Conservation (phyloP, 2,888 invertebrate species). For the Pammene fasciana region DNA sequence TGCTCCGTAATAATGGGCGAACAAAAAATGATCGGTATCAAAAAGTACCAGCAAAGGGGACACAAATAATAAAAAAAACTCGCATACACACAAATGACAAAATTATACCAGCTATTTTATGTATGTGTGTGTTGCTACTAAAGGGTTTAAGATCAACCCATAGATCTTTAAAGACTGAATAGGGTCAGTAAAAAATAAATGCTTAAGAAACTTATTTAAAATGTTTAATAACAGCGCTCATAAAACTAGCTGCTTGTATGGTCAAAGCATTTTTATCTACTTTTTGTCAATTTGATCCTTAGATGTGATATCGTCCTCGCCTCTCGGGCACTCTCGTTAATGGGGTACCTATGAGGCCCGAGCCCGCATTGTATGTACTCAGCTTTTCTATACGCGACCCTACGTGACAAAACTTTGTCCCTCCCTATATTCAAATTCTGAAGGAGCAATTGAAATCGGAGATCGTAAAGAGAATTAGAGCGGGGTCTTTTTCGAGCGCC, state of each 20-base stretch:
- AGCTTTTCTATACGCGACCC: constrained; percentile 76
- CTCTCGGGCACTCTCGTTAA: constrained; percentile 79
- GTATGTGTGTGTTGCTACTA: constrained; percentile 65
- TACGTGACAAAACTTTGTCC: constrained; percentile 83
- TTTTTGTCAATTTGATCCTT: constrained; percentile 79
- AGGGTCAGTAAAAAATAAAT: constrained; percentile 69
- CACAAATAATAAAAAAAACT: constrained; percentile 73
- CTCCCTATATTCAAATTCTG: constrained; percentile 83
- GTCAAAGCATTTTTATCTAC: constrained; percentile 62
- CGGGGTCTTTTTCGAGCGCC: constrained; percentile 79
- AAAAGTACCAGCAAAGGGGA: constrained; percentile 76
- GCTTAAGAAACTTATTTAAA: constrained; percentile 71
- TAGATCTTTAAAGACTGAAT: constrained; percentile 71
- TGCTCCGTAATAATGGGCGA: constrained; percentile 73
- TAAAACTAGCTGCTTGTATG: constrained; percentile 68
- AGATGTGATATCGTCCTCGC: constrained; percentile 75
- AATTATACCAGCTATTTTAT: constrained; percentile 60
- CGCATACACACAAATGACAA: constrained; percentile 68
- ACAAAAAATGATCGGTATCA: constrained; percentile 81
- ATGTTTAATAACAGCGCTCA: constrained; percentile 81
- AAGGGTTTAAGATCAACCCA: constrained; percentile 71
- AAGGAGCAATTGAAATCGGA: constrained; percentile 84
- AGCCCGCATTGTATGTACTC: constrained; percentile 79
- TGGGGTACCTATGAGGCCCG: constrained; percentile 78
- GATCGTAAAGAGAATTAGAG: constrained; percentile 83